Conservation (phyloP, 1,140 invertebrate species). For the Oscheius sp. region DNA sequence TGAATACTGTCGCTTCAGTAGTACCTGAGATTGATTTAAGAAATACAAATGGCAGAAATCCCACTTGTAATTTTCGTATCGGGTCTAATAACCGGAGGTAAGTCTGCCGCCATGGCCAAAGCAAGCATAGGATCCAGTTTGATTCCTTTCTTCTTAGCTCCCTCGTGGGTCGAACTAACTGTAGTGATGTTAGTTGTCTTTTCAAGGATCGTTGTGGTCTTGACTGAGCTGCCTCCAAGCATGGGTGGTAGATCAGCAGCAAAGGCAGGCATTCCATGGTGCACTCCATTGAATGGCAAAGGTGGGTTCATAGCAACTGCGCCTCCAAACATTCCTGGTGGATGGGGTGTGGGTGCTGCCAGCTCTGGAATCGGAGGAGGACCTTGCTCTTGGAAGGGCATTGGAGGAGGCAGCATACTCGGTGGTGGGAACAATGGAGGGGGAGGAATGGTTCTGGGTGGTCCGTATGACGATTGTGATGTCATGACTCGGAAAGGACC, state of each 20-base stretch:
- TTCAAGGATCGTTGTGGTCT: background rate
- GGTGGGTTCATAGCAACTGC: too few species aligned
- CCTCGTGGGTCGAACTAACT: background rate
- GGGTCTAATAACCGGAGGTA: background rate
- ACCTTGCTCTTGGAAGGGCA: background rate
- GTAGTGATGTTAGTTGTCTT: background rate
- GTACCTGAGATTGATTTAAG: background rate
- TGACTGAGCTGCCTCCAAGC: background rate
- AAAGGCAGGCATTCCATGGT: background rate
- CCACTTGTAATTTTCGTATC: background rate
- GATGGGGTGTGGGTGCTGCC: background rate
- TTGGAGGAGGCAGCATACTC: background rate
- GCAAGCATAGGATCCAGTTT: background rate
- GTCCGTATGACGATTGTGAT: background rate
- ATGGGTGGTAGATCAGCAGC: background rate
- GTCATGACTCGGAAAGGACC: background rate
- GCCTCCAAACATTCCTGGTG: background rate
- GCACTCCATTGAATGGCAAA: background rate
- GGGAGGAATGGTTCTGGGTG: background rate
- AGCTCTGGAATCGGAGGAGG: background rate
- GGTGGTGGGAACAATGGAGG: background rate
- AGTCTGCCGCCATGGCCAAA: background rate
- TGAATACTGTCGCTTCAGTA: background rate
- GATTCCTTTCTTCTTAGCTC: background rate
- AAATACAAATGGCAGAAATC: background rate